Evolutionary conservation across 1,140 invertebrate species (phyloP).

Genomic region (Drosophila truncata): DNA sequence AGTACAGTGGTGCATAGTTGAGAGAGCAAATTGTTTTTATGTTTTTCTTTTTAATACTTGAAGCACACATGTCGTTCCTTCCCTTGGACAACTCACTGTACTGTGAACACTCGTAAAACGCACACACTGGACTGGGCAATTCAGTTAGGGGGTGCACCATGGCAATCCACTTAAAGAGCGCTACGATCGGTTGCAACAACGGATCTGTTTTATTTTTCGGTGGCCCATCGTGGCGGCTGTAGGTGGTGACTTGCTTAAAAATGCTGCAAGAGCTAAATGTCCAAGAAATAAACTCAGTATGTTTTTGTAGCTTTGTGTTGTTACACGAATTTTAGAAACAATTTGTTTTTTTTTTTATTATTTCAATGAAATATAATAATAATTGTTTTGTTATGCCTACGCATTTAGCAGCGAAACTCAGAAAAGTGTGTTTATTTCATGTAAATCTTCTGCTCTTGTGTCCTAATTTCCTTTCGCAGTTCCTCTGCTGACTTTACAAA

Average conservation of each 20-base stretch:
- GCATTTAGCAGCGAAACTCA: conserved; percentile 74
- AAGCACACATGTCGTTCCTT: neutral
- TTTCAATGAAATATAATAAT: conserved; percentile 85
- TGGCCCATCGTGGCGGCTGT: conserved; percentile 3
- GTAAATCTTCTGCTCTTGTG: conserved; percentile 58
- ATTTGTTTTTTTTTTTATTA: conserved; percentile 80
- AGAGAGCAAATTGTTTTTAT: neutral
- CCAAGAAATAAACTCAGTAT: conserved; percentile 18
- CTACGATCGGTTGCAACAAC: conserved; percentile 9
- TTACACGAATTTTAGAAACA: conserved; percentile 84
- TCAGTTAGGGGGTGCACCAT: conserved; percentile 21
- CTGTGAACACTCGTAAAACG: neutral
- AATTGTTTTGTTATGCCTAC: conserved; percentile 75
- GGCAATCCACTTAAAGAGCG: conserved; percentile 32
- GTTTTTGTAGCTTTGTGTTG: conserved; percentile 72
- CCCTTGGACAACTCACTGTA: conserved; percentile 8
- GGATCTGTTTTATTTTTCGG: conserved; percentile 18
- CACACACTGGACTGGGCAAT: conserved; percentile 5
- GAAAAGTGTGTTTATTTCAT: conserved; percentile 66
- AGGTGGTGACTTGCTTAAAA: conserved; percentile 1
- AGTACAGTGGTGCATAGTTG: conserved; percentile 27
- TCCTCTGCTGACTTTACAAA: conserved; percentile 68
- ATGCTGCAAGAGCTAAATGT: conserved; percentile 9
- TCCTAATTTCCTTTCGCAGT: conserved; percentile 33
- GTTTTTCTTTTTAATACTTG: too few species aligned